Percentiles rank a stretch among this genome's conserved stretches.
Evolutionary conservation across 2,888 invertebrate species (phyloP).

Genomic region (Tiphia femorata): DNA sequence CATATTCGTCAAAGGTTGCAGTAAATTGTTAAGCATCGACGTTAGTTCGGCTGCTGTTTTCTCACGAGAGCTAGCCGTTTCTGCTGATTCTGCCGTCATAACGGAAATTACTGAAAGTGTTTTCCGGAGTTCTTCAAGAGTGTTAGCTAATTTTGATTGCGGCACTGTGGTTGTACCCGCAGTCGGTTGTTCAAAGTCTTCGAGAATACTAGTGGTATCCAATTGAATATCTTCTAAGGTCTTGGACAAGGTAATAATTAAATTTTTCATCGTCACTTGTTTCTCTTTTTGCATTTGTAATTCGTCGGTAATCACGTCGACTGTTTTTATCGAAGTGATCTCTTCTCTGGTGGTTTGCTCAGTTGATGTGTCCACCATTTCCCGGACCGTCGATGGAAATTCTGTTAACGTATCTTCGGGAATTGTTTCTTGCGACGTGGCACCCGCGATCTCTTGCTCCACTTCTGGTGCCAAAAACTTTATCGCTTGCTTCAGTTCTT

Average conservation of each 20-base stretch:
- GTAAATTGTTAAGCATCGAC: slow-evolving; percentile 15
- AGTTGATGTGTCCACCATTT: slow-evolving; percentile 6
- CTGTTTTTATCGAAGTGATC: slow-evolving; percentile 17
- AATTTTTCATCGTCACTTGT: background rate
- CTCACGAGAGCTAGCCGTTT: slow-evolving; percentile 9
- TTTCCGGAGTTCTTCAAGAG: slow-evolving; percentile 48
- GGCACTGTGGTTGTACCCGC: slow-evolving; percentile 34
- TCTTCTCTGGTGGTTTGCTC: slow-evolving; percentile 26
- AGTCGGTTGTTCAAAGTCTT: slow-evolving; percentile 54
- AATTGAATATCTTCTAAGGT: slow-evolving; percentile 46
- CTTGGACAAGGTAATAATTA: slow-evolving; percentile 20
- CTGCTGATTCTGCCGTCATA: slow-evolving; percentile 1
- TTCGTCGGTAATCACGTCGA: slow-evolving; percentile 9
- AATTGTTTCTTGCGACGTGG: slow-evolving; percentile 24
- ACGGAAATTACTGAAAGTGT: slow-evolving; percentile 33
- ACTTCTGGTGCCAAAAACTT: slow-evolving; percentile 40
- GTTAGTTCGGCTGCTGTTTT: slow-evolving; percentile 10
- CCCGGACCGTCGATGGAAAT: slow-evolving; percentile 9
- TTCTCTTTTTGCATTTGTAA: background rate
- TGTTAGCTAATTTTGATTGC: slow-evolving; percentile 43
- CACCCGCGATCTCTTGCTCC: slow-evolving; percentile 1
- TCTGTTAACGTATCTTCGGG: slow-evolving; percentile 32
- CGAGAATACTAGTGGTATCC: slow-evolving; percentile 48
- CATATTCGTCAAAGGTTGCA: slow-evolving; percentile 22
- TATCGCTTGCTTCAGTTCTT: slow-evolving; percentile 47